Evolutionary conservation across 92 coral and sea anemone genomes (phyloP).

Genomic region (Virgularia gustaviana): DNA sequence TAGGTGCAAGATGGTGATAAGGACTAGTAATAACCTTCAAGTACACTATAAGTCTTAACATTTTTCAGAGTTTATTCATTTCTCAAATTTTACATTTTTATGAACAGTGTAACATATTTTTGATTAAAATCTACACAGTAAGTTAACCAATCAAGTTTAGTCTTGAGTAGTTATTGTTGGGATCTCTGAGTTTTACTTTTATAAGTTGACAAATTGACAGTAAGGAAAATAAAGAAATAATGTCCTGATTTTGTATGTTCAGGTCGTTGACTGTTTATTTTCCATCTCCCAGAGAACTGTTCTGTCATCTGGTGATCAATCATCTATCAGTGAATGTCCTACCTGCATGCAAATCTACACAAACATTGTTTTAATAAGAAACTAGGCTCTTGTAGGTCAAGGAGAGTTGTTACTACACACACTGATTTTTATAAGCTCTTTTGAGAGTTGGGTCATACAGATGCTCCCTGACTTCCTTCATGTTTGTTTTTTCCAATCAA

Average conservation of each 20-base stretch:
- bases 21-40: neutral
- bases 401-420: too few relatives aligned
- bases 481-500: too few relatives aligned
- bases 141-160: neutral
- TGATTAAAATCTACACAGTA: neutral
- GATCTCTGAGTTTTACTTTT: too few relatives aligned
- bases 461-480: too few relatives aligned
- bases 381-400: neutral
- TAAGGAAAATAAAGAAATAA: too few relatives aligned
- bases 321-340: neutral
- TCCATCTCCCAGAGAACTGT: conserved; percentile 11
- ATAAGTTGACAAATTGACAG: too few relatives aligned
- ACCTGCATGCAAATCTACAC: too few relatives aligned
- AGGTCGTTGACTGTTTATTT: neutral
- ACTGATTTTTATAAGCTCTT: too few relatives aligned
- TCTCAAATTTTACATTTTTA: neutral
- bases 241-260: too few relatives aligned
- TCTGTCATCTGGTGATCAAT: conserved; percentile 3
- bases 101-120: neutral
- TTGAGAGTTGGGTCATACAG: too few relatives aligned
- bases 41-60: neutral
- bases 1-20: conserved; percentile 7
- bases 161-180: neutral
- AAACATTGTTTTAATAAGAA: too few relatives aligned
- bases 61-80: conserved; percentile 8